These are phyloP conservation scores for Parnassius apollo DNA, from an alignment of 2,888 invertebrate genomes.

Conservation along the genomic window DNA sequence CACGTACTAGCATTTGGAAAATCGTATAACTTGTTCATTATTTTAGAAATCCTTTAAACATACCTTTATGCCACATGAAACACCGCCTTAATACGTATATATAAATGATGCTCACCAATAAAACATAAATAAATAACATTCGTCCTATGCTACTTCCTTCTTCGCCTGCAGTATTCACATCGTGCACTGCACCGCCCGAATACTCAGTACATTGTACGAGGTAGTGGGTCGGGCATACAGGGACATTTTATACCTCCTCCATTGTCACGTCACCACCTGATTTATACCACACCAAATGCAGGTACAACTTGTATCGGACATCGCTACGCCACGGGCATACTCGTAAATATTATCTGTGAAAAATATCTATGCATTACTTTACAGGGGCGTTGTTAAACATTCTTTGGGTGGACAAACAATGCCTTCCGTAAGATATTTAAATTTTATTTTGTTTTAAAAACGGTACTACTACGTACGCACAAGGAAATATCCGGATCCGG, in stretches of 20 bases:
- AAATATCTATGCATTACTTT: conserved; percentile 14
- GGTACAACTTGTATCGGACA: conserved; percentile 29
- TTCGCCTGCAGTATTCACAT: conserved; percentile 31
- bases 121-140: not conserved
- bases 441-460: not conserved
- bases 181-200: conserved; percentile 38
- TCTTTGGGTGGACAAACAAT: not conserved
- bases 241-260: conserved; percentile 36
- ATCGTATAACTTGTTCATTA: too few species aligned
- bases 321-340: conserved; percentile 33
- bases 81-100: too few species aligned
- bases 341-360: conserved; percentile 32
- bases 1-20: too few species aligned
- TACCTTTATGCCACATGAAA: too few species aligned
- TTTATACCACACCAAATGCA: conserved; percentile 36
- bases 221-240: conserved; percentile 33
- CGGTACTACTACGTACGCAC: not conserved
- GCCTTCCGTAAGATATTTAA: not conserved
- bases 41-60: too few species aligned
- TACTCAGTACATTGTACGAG: conserved; percentile 29
- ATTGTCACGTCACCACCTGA: conserved; percentile 46
- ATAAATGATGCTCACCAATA: too few species aligned
- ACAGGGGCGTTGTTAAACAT: not conserved
- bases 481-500: too few species aligned
- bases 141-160: conserved; percentile 1